A percentile compares a stretch with the other conserved stretches of the same genome.
phyloP scores from a whole-genome alignment of 2,797 vertebrate genomes.

The Distichodus sexfasciatus region DNA sequence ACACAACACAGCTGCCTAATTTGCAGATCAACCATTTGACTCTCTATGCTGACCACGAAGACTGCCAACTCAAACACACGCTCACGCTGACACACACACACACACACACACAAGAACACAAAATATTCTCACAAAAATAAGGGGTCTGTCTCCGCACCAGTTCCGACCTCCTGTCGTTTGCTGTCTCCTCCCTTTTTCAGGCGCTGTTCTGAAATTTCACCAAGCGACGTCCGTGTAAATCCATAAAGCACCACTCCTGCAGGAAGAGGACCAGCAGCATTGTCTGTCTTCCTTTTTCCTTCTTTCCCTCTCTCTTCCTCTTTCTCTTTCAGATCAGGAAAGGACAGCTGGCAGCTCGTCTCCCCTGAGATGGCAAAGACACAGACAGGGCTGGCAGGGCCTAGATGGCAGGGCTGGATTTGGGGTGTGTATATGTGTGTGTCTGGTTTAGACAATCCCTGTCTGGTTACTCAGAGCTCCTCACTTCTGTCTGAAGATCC shows the following conservation, averaged over 20 bases:
- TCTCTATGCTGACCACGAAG: background rate
- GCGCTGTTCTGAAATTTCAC: conserved; percentile 12
- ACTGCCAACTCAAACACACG: too few species aligned
- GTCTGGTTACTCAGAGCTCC: background rate
- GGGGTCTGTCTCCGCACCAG: background rate
- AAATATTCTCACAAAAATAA: conserved; percentile 22
- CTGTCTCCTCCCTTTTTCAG: conserved; percentile 17
- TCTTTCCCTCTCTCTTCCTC: background rate
- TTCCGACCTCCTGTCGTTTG: background rate
- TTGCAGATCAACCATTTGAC: background rate
- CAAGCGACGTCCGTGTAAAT: conserved; percentile 11
- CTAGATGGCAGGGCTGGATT: too few species aligned
- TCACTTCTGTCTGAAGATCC: background rate
- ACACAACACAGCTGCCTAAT: background rate
- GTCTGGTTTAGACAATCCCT: background rate
- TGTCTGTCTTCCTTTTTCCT: conserved; percentile 32
- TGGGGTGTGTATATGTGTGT: background rate
- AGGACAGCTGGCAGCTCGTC: conserved; percentile 13
- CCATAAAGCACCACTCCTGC: conserved; percentile 17
- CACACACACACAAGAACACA: background rate
- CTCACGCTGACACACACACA: conserved; percentile 7
- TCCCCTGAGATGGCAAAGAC: background rate
- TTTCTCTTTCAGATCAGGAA: background rate
- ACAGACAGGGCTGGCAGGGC: too few species aligned
- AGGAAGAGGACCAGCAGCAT: conserved; percentile 17